These are phyloP conservation scores for Crossaster papposus DNA, from an alignment of 53 echinoderm and acorn worm genomes.

Conservation along the genomic window DNA sequence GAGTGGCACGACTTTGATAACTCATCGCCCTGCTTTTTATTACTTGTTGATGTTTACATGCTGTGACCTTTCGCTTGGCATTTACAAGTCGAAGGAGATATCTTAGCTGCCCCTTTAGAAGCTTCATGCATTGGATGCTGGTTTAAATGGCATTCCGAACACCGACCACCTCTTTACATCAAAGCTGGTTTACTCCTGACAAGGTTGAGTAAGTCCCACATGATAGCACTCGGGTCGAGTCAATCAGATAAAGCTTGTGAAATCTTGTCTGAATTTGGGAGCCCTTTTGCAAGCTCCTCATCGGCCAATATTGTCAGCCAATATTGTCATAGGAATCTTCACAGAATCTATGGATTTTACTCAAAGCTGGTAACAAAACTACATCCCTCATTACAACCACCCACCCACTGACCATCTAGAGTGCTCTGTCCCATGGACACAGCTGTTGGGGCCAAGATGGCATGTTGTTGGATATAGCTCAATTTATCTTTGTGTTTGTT, in stretches of 20 bases:
- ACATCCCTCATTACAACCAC: background rate
- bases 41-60: too few relatives aligned
- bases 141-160: background rate
- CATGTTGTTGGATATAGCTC: background rate
- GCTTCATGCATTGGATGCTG: background rate
- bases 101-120: background rate
- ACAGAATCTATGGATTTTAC: background rate
- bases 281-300: background rate
- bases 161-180: background rate
- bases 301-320: too few relatives aligned
- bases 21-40: background rate
- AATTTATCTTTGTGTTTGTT: slow-evolving; percentile 27
- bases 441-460: background rate
- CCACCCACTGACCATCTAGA: background rate
- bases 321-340: slow-evolving; percentile 35
- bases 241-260: too few relatives aligned
- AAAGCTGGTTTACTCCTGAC: background rate
- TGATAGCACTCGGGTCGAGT: too few relatives aligned
- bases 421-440: background rate
- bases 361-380: slow-evolving; percentile 6
- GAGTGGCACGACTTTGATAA: background rate
- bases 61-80: too few relatives aligned
- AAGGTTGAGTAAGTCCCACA: background rate
- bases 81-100: background rate
- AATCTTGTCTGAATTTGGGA: slow-evolving; percentile 3